Evolutionary conservation across 2,888 invertebrate genomes (phyloP).

Genomic region (Nemoura dubitans): DNA sequence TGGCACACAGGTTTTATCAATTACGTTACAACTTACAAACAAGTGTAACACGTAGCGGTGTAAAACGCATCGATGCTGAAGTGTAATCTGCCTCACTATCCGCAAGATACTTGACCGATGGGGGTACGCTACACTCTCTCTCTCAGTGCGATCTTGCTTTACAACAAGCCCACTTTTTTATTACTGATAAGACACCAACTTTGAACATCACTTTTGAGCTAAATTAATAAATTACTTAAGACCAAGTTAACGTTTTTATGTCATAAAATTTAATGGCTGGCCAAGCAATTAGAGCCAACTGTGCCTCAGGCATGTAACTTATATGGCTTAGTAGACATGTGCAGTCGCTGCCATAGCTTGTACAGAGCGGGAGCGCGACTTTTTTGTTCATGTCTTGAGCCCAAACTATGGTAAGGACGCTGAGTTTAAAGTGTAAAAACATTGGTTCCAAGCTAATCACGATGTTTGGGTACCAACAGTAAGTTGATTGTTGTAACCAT

Average conservation of each 20-base stretch:
- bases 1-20: not conserved
- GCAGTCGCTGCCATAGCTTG: not conserved
- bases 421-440: constrained; percentile 3
- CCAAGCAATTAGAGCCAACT: not conserved
- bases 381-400: not conserved
- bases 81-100: not conserved
- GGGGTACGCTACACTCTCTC: not conserved
- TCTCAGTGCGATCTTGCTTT: not conserved
- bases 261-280: constrained; percentile 4
- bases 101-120: not conserved
- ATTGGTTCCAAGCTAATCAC: not conserved
- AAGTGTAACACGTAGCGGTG: not conserved
- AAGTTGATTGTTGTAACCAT: constrained; percentile 2
- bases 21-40: not conserved
- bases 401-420: not conserved
- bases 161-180: not conserved
- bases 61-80: not conserved
- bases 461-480: constrained; percentile 7
- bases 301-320: not conserved
- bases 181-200: constrained; percentile 7
- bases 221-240: constrained; percentile 29
- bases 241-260: constrained; percentile 19
- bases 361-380: not conserved
- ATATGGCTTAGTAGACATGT: not conserved
- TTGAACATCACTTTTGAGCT: constrained; percentile 12